Base-by-base conservation (phyloP, 37 sponge, comb jelly and placozoan genomes). In the Dysidea cf. avara region DNA sequence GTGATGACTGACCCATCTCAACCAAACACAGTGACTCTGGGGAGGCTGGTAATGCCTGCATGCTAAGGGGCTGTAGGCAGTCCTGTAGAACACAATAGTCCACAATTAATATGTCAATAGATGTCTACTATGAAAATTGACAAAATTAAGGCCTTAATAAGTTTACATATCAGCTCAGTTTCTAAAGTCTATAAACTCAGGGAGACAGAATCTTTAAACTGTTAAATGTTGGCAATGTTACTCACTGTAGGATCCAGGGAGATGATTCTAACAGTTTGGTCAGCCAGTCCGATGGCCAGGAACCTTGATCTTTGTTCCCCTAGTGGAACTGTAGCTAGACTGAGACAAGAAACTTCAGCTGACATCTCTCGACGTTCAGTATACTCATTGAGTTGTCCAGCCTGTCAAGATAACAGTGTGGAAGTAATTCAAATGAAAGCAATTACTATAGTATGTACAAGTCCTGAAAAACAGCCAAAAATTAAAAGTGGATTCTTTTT, bases 311-410 rank as follows among this genome's bases (percentile, higher is more conserved):
- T 36, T 75, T 94, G 93, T 74, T 98, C 96, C 24, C 99, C 96
- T 17, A 76, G 80, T 5, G 99, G 96, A 6, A 98, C 96, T 20
- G 86, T 53, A 29, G 93, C 96, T 29, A 98, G 62, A 72, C 93
- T 92, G 88, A 98, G 95, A 64, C 93, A 95, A 29, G 92, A 76
- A 30, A 98, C 90, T 16, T 98, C 99, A 54, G 81, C 63, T 18
- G 82, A 52, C 93, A 98, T 90, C 68, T 98, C 96, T 65, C 89
- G 89, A 1, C 96, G 61, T 55, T 98, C 99, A 36, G 99, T 98
- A 67, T 95, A 98, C 83, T 98, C 99, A 71, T 98, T 98, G 53
- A 98, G 77, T 51, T 98, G 99, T 12, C 93, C 96, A 56, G 90
- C 66, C 96, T 90, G 64, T n/a, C n/a, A n/a, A n/a, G n/a, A n/a